Evolutionary conservation across 2,888 invertebrate genomes (phyloP).

Genomic region (Hydriomena furcata): DNA sequence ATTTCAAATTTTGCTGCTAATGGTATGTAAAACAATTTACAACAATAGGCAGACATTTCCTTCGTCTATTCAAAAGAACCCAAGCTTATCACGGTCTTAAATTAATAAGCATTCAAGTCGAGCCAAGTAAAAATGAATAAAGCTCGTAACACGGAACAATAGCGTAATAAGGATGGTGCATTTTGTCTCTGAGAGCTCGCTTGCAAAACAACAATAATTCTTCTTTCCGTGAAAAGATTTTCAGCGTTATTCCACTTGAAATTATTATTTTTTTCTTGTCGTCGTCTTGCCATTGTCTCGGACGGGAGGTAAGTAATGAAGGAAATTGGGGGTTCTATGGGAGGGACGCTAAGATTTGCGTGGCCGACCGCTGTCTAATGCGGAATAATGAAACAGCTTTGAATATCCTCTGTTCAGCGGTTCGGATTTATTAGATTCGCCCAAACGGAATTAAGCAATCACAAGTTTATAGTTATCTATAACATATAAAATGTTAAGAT

Average conservation of each 20-base stretch:
- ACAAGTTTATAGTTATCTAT: constrained; percentile 41
- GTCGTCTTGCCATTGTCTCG: constrained; percentile 83
- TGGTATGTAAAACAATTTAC: constrained; percentile 76
- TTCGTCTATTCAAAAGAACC: constrained; percentile 79
- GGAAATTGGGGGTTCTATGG: constrained; percentile 79
- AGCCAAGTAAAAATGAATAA: constrained; percentile 84
- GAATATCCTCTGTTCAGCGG: constrained; percentile 69
- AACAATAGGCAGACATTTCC: constrained; percentile 78
- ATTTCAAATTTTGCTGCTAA: constrained; percentile 48
- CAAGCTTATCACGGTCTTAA: constrained; percentile 82
- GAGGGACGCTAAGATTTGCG: constrained; percentile 78
- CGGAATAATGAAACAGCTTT: constrained; percentile 80
- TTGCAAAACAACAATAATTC: constrained; percentile 84
- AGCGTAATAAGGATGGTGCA: constrained; percentile 82
- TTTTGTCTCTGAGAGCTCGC: constrained; percentile 81
- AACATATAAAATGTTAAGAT: constrained; percentile 7
- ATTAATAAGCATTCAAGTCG: constrained; percentile 83
- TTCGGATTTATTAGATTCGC: constrained; percentile 75
- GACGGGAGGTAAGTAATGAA: constrained; percentile 82
- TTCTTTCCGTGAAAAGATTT: constrained; percentile 83
- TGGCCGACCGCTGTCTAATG: constrained; percentile 77
- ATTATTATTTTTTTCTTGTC: constrained; percentile 81
- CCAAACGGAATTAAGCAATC: constrained; percentile 69
- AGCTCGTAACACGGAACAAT: constrained; percentile 82
- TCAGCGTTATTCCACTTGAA: constrained; percentile 84